Evolutionary conservation across 2,888 invertebrate species (phyloP).

Genomic region (Drosophila vallismaia): DNA sequence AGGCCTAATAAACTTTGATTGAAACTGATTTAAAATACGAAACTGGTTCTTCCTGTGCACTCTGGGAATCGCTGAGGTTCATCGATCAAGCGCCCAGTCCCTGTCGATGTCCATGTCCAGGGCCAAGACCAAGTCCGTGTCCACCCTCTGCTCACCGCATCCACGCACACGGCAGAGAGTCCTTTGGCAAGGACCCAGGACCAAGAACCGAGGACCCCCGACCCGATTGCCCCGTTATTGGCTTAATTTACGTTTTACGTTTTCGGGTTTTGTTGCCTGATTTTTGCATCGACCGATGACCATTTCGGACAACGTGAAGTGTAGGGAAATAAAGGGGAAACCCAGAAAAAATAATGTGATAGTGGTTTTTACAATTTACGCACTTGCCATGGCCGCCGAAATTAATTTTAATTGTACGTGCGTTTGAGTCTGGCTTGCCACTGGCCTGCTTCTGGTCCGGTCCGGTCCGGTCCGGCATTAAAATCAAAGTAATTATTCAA

Average conservation of each 20-base stretch:
- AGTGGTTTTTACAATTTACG: conserved; percentile 77
- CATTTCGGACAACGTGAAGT: conserved; percentile 26
- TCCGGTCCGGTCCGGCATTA: conserved; percentile 51
- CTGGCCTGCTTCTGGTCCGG: conserved; percentile 13
- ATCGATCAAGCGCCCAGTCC: conserved; percentile 60
- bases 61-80: conserved; percentile 36
- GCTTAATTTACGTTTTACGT: conserved; percentile 75
- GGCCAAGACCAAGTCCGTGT: conserved; percentile 1
- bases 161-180: conserved; percentile 30
- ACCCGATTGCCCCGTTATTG: conserved; percentile 59
- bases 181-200: conserved; percentile 34
- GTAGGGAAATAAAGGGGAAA: conserved; percentile 11
- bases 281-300: conserved; percentile 41
- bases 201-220: conserved; percentile 19
- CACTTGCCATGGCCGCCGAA: conserved; percentile 67
- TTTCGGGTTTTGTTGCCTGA: conserved; percentile 55
- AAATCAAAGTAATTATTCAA: conserved; percentile 77
- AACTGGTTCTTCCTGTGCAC: conserved; percentile 18
- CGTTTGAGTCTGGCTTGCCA: conserved; percentile 23
- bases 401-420: conserved; percentile 72
- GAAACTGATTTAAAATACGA: background rate
- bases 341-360: conserved; percentile 70
- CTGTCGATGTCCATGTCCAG: background rate
- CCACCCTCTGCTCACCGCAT: conserved; percentile 5
- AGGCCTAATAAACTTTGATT: background rate